Evolutionary conservation across 2,888 invertebrate genomes (phyloP).

Genomic region (Nephrotoma appendiculata): DNA sequence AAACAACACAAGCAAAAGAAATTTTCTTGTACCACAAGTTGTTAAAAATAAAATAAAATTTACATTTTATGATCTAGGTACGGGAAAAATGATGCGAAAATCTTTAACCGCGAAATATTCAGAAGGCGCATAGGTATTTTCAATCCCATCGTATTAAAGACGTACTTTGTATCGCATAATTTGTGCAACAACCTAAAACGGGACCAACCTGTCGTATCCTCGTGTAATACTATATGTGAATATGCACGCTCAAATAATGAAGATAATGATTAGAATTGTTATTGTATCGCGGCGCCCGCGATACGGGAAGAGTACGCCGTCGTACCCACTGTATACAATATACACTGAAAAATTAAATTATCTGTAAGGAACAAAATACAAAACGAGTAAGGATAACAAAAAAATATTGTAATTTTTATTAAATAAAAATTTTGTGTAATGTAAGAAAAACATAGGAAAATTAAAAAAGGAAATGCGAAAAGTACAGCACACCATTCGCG

Average conservation of each 20-base stretch:
- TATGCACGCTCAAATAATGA: neutral
- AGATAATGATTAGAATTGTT: neutral
- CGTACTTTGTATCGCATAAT: neutral
- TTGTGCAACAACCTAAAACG: neutral
- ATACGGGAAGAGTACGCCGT: neutral
- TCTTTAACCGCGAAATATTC: neutral
- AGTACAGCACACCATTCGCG: neutral
- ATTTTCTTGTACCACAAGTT: neutral
- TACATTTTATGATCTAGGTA: neutral
- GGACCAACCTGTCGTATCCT: neutral
- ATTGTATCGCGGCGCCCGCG: neutral
- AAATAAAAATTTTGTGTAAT: neutral
- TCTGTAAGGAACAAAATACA: neutral
- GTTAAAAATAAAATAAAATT: neutral
- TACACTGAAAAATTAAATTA: no score
- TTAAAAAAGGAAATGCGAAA: neutral
- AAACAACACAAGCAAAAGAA: neutral
- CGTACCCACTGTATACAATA: no score
- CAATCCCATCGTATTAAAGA: neutral
- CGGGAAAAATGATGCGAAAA: neutral
- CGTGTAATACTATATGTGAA: neutral
- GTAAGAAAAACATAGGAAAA: neutral
- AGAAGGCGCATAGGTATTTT: neutral
- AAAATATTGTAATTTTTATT: neutral
- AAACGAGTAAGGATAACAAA: neutral